These are phyloP conservation scores for Cossypha polioptera DNA, from an alignment of 2,797 vertebrate genomes.

Conservation along the genomic window DNA sequence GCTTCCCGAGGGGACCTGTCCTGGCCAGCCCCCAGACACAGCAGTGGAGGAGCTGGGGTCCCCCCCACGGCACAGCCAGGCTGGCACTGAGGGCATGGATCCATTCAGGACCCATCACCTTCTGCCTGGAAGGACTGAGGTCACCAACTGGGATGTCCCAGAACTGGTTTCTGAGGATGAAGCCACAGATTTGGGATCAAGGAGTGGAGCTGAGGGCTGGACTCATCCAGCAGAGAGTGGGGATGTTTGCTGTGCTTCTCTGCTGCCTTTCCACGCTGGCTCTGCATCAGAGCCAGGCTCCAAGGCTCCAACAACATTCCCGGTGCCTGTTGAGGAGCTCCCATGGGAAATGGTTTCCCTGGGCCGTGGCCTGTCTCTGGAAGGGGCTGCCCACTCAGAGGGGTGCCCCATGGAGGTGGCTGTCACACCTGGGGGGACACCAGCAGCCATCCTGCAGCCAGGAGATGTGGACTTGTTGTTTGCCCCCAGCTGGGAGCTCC, in stretches of 20 bases:
- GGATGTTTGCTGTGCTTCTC: neutral
- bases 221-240: neutral
- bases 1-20: neutral
- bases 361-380: neutral
- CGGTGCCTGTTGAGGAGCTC: neutral
- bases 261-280: neutral
- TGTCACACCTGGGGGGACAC: neutral
- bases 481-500: neutral
- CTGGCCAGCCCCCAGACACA: neutral
- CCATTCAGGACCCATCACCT: neutral
- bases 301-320: rapidly evolving
- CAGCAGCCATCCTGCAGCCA: neutral
- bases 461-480: constrained; percentile 46
- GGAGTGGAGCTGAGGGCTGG: neutral
- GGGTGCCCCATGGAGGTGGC: neutral
- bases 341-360: neutral
- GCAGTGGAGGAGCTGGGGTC: constrained; percentile 27
- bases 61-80: neutral
- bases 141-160: neutral
- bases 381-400: neutral
- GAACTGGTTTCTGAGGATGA: constrained; percentile 48
- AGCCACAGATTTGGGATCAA: constrained; percentile 6
- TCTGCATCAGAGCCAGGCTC: constrained; percentile 27
- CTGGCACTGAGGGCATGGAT: neutral
- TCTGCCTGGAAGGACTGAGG: constrained; percentile 25